phyloP scores from a whole-genome alignment of 2,888 invertebrate species.

The Automeris io region DNA sequence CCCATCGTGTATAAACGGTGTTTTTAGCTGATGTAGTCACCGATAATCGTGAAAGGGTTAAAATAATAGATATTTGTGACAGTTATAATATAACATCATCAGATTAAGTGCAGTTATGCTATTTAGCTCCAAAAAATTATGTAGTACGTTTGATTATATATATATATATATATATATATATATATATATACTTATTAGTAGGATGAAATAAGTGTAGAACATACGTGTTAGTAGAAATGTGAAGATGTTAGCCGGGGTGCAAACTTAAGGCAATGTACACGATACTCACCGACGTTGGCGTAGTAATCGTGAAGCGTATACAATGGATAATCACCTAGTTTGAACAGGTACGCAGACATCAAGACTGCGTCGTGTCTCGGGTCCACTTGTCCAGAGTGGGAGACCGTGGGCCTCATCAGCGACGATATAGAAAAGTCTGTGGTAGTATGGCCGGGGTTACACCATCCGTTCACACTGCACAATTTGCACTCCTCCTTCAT shows the following conservation, averaged over 20 bases:
- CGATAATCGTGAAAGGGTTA: too few species aligned
- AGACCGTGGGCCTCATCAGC: slow-evolving; percentile 64
- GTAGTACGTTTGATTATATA: too few species aligned
- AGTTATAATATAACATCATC: too few species aligned
- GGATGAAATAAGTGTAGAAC: slow-evolving; percentile 21
- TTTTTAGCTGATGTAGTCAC: too few species aligned
- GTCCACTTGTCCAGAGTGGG: slow-evolving; percentile 53
- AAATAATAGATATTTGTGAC: too few species aligned
- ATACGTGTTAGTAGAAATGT: slow-evolving; percentile 26
- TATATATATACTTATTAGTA: slow-evolving; percentile 18
- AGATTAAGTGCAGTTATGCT: too few species aligned
- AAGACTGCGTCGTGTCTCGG: slow-evolving; percentile 64
- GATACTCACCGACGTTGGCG: slow-evolving; percentile 66
- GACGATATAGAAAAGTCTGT: slow-evolving; percentile 72
- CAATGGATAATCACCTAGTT: slow-evolving; percentile 75
- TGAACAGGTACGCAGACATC: slow-evolving; percentile 72
- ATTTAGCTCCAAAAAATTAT: too few species aligned
- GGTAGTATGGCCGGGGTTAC: slow-evolving; percentile 44
- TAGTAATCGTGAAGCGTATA: slow-evolving; percentile 68
- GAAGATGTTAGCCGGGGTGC: slow-evolving; percentile 31
- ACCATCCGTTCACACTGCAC: slow-evolving; percentile 69
- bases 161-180: too few species aligned
- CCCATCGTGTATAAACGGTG: too few species aligned
- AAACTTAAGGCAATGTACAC: slow-evolving; percentile 40
- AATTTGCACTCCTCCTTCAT: slow-evolving; percentile 75